These are phyloP conservation scores for Leuctra nigra DNA, from an alignment of 2,888 invertebrate genomes.

Conservation along the genomic window DNA sequence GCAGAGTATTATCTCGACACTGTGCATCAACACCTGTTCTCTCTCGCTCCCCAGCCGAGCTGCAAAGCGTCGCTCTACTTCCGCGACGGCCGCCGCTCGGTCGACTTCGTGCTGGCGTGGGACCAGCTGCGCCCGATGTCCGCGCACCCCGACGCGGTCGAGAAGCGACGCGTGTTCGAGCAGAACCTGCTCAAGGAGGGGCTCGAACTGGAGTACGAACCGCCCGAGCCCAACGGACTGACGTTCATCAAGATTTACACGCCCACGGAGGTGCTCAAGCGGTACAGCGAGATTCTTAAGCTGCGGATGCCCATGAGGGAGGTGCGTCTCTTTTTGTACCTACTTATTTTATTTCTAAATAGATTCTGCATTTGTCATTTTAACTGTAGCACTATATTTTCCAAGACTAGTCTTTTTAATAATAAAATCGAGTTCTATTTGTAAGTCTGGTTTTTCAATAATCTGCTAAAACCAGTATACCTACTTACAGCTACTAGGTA, in stretches of 20 bases:
- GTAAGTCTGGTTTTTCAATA: too few species aligned
- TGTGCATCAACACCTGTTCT: too few species aligned
- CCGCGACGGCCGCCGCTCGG: slow-evolving; percentile 60
- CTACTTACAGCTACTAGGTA: too few species aligned
- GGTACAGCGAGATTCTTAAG: slow-evolving; percentile 89
- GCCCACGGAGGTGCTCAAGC: slow-evolving; percentile 69
- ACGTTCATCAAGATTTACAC: slow-evolving; percentile 87
- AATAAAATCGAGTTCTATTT: too few species aligned
- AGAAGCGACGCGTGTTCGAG: slow-evolving; percentile 58
- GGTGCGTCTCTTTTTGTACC: too few species aligned
- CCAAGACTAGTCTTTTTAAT: too few species aligned
- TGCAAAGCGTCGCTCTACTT: slow-evolving; percentile 41
- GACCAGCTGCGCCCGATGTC: slow-evolving; percentile 47
- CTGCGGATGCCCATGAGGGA: slow-evolving; percentile 91
- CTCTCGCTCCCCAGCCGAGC: not conserved
- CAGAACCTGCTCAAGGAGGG: slow-evolving; percentile 66
- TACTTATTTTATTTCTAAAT: too few species aligned
- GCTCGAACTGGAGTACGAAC: slow-evolving; percentile 63
- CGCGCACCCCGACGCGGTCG: slow-evolving; percentile 35
- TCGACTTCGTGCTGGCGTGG: slow-evolving; percentile 77
- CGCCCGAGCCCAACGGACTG: slow-evolving; percentile 57
- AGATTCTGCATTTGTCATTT: too few species aligned
- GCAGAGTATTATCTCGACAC: too few species aligned
- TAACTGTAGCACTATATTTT: too few species aligned
- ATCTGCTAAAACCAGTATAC: too few species aligned